Conservation (phyloP, 2,888 invertebrate genomes). For the Drosophila demipolita region DNA sequence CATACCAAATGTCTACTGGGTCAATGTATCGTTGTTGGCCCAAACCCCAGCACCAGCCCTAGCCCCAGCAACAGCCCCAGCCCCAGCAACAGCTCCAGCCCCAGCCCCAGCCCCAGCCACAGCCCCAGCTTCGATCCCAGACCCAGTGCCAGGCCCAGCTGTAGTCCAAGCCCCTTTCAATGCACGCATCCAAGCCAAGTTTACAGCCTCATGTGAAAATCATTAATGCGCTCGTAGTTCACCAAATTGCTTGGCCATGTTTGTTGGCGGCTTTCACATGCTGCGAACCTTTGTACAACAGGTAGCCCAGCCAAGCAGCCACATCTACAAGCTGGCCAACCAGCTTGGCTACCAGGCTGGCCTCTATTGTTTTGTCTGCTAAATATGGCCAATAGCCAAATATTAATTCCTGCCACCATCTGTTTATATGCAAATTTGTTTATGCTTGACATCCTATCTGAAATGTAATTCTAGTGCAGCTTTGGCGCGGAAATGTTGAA, state of each 20-base stretch:
- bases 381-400: slow-evolving; percentile 79
- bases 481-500: slow-evolving; percentile 69
- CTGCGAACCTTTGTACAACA: slow-evolving; percentile 32
- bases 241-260: slow-evolving; percentile 49
- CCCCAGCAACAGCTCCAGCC: slow-evolving; percentile 10
- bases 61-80: slow-evolving; percentile 13
- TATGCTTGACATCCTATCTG: slow-evolving; percentile 26
- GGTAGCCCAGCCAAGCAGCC: slow-evolving; percentile 12
- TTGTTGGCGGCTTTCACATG: slow-evolving; percentile 69
- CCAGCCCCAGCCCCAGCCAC: slow-evolving; percentile 13
- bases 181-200: slow-evolving; percentile 33
- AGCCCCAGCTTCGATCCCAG: slow-evolving; percentile 6
- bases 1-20: slow-evolving; percentile 78
- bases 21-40: slow-evolving; percentile 70
- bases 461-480: slow-evolving; percentile 64
- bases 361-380: slow-evolving; percentile 77
- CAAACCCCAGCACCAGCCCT: slow-evolving; percentile 30
- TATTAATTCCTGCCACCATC: slow-evolving; percentile 73
- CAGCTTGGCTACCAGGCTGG: slow-evolving; percentile 18
- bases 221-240: slow-evolving; percentile 69
- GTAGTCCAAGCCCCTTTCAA: slow-evolving; percentile 19
- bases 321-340: slow-evolving; percentile 2
- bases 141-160: slow-evolving; percentile 14
- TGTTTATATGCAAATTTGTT: slow-evolving; percentile 72
- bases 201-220: slow-evolving; percentile 63